phyloP scores from a whole-genome alignment of 2,888 invertebrate genomes.

The Dorcus hopei region DNA sequence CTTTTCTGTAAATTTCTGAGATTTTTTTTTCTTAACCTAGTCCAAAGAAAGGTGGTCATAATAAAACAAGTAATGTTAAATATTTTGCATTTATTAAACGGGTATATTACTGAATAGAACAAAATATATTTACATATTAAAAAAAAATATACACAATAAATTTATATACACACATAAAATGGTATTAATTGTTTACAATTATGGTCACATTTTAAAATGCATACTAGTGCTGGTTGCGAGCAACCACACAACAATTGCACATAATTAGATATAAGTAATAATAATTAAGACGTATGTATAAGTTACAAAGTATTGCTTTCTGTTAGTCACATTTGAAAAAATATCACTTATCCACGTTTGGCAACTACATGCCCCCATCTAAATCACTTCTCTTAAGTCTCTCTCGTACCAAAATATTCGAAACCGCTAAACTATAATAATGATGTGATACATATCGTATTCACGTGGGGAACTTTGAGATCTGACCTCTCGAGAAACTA shows the following conservation, averaged over 20 bases:
- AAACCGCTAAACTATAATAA: conserved; percentile 13
- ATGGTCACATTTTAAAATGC: conserved; percentile 39
- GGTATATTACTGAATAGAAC: conserved; percentile 51
- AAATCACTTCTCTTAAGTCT: conserved; percentile 7
- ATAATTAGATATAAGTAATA: conserved; percentile 35
- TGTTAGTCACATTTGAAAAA: conserved; percentile 69
- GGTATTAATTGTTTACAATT: conserved; percentile 42
- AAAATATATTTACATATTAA: conserved; percentile 51
- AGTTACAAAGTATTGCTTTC: conserved; percentile 76
- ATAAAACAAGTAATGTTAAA: conserved; percentile 11
- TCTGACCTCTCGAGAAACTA: conserved; percentile 7
- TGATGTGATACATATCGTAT: conserved; percentile 6
- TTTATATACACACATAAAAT: conserved; percentile 49
- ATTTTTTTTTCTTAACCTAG: too few species aligned
- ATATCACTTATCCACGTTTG: conserved; percentile 57
- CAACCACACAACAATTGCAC: conserved; percentile 48
- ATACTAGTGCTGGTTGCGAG: conserved; percentile 40
- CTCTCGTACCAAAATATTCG: conserved; percentile 9
- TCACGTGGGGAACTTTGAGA: conserved; percentile 14
- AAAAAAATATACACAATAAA: conserved; percentile 51
- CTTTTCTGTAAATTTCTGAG: too few species aligned
- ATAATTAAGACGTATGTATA: conserved; percentile 54
- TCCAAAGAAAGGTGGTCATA: background rate
- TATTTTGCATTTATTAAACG: conserved; percentile 43
- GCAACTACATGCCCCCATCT: conserved; percentile 22